Evolutionary conservation across 2,113 vertebrate genomes (phyloP), one percentile per base, ranked within the genome.

Genomic region (Saguinus midas): DNA sequence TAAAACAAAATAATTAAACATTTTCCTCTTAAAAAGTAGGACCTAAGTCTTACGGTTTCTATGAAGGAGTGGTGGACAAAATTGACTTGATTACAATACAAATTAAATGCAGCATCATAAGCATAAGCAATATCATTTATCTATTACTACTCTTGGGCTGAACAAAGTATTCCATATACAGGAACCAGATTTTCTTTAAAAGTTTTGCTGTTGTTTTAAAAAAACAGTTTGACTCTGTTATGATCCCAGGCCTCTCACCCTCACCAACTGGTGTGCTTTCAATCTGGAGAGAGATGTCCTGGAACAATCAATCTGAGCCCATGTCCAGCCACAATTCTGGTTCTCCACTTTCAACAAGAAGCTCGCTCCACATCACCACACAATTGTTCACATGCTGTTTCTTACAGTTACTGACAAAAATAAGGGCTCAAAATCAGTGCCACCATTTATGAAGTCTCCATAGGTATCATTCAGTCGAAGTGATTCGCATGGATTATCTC

Each of bases 1-100:
- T 32, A 98, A 97, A 80, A 85, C 50, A 95, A 97, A 96, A 98
- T 0, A 97, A 17, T 75, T 94, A 72, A 29, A 64, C 43, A 81
- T 79, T 79, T 95, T 32, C 78, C 80, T 55, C 48, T 91, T 96
- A 32, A 79, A 68, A 92, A 86, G 16, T 3, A 79, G 43, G 21
- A 20, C 61, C 37, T 86, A 64, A 25, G 1, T 25, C 45, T 82
- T 70, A 50, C 4, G 8, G 14, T 1, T 87, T 97, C 58, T 66
- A 6, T 84, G 45, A 29, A 75, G 37, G 3, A 87, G 29, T 45
- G 29, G 35, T 6, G 12, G 48, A 75, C 40, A 95, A 89, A 75
- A 94, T 2, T 79, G 17, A 87, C 76, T 2, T 64, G 35, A 78
- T 89, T 92, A 84, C 92, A 92, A 75, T 68, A 43, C 14, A 86